Base-by-base conservation (phyloP, 1,140 invertebrate genomes). In the Latrodectus geometricus region DNA sequence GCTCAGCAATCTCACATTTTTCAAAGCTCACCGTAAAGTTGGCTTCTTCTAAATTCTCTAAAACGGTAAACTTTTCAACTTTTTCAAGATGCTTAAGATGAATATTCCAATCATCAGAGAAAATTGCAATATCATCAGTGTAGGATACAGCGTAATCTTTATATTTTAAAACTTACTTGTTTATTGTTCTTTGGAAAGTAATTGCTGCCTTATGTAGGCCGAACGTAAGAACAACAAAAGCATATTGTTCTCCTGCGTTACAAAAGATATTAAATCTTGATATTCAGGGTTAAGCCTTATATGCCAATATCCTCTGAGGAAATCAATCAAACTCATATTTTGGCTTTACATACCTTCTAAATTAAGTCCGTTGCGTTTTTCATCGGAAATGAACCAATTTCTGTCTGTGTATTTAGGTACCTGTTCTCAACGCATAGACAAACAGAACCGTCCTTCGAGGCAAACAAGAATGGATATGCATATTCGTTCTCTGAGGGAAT, bases 401-500 rank as follows among this genome's bases (percentile, higher is more conserved):
- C 89, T 0, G 90, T 93, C 0, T 74, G 89, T 76, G 50, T 8
- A 89, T 93, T 93, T 21, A n/a, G n/a, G n/a, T n/a, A n/a, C n/a
- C n/a, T n/a, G n/a, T n/a, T n/a, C n/a, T n/a, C n/a, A n/a, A n/a
- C n/a, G 87, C 90, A 92, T 87, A 92, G 86, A 87, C 91, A 87
- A 56, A 90, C 69, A 56, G 89, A 78, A n/a, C n/a, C n/a, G n/a
- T n/a, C n/a, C n/a, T n/a, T n/a, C n/a, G n/a, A 81, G 0, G n/a
- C n/a, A n/a, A n/a, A n/a, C n/a, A n/a, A 91, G 90, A 48, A 92
- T 92, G n/a, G n/a, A 66, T 91, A 91, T 8, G 90, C 89, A 81
- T 76, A 88, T 11, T 79, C 70, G 3, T 52, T 81, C 14, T 21
- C 56, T 4, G 87, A 88, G n/a, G 49, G 17, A 23, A 0, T 8